phyloP scores from a whole-genome alignment of 2,113 vertebrate species.

The Toxostoma redivivum region DNA sequence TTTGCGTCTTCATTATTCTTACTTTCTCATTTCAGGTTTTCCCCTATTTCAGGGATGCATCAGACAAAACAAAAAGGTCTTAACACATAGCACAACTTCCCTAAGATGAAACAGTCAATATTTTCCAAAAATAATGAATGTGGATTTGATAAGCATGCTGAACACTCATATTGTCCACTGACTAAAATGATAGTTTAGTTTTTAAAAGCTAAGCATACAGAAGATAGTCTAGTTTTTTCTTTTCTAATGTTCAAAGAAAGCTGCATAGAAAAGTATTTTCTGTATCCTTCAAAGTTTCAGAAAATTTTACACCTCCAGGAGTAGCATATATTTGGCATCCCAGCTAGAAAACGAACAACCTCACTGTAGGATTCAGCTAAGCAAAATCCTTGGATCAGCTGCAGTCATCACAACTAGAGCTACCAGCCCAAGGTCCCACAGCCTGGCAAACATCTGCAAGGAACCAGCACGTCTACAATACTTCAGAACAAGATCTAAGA shows the following conservation, averaged over 20 bases:
- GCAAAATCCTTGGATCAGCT: neutral
- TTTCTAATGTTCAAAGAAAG: neutral
- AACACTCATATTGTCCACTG: neutral
- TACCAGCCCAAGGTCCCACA: neutral
- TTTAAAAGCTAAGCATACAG: neutral
- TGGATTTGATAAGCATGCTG: neutral
- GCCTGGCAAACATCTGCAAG: neutral
- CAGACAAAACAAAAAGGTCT: neutral
- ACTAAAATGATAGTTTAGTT: neutral
- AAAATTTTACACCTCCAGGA: neutral
- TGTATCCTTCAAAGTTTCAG: neutral
- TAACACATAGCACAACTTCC: neutral
- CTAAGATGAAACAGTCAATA: neutral
- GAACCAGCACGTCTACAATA: neutral
- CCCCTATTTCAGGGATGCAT: neutral
- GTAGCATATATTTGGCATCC: neutral
- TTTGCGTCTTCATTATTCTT: neutral
- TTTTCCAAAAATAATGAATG: neutral
- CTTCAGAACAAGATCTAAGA: neutral
- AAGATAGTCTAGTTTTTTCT: neutral
- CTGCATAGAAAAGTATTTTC: neutral
- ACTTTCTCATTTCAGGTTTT: neutral
- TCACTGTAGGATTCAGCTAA: neutral
- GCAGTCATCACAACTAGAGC: neutral
- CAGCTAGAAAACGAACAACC: neutral